Base-by-base conservation (phyloP, 1,140 invertebrate species). In the Cardiocondyla obscurior region DNA sequence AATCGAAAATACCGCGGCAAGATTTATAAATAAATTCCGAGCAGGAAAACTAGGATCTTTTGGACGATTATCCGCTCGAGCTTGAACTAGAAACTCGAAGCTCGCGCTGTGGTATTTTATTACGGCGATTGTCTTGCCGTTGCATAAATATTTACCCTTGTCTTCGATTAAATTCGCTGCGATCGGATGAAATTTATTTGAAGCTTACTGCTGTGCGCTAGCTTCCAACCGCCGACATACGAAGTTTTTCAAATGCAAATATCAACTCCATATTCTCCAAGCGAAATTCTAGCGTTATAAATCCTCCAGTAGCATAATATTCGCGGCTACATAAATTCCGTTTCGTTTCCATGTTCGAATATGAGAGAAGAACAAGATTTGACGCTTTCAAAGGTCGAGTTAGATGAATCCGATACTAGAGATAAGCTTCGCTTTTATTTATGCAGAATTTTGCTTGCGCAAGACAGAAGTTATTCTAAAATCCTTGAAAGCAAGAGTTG, bases 181-280 rank as follows among this genome's bases (percentile, higher is more conserved):
- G 19, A 39, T 39, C 22, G 22, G 16, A 25, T 49, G 44, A 69
- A 64, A 42, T 42, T 65, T 22, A 1, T 65, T 46, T 3, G 42
- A 19, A 65, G 10, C 33, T 62, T 62, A 62, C n/a, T 14, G 14
- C 10, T 46, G 25, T 65, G 8, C 60, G 42, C 16, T 14, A 19
- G 62, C 30, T 65, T 65, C 25, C 25, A 46, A 8, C 16, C 14
- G 3, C 30, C 30, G 36, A 30, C 14, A 12, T 46, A n/a, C n/a
- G 22, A 65, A 19, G 42, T n/a, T 67, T 67, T 67, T 25, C 12
- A 30, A 49, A 67, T 67, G 44, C 10, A 70, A 70, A 53, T 70
- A 36, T 69, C 33, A 51, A 19, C n/a, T 53, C 6, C n/a, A n/a
- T 33, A 39, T 22, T 49, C 4, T 19, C 44, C n/a, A 14, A 12